phyloP scores from a whole-genome alignment of 2,888 invertebrate species.

The Chalcosyrphus nemorum region DNA sequence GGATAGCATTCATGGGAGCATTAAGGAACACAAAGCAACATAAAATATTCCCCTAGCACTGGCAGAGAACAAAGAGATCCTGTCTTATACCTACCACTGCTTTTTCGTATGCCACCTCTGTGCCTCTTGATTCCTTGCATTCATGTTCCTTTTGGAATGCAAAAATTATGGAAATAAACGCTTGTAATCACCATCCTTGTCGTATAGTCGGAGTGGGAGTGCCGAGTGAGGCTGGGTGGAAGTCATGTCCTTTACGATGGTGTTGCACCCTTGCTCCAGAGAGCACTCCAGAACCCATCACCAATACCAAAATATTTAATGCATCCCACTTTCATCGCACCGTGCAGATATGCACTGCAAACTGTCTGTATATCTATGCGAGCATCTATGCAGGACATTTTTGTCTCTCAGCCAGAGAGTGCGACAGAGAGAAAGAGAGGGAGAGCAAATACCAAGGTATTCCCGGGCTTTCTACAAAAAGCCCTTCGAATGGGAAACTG shows the following conservation, averaged over 20 bases:
- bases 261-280: conserved; percentile 54
- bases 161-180: conserved; percentile 71
- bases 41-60: conserved; percentile 49
- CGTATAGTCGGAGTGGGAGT: too few species aligned
- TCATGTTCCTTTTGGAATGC: conserved; percentile 62
- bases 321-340: conserved; percentile 49
- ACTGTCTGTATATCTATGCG: conserved; percentile 1
- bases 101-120: conserved; percentile 12
- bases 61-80: conserved; percentile 50
- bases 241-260: conserved; percentile 24
- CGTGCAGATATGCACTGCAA: conserved; percentile 40
- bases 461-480: conserved; percentile 41
- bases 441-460: background rate
- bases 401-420: background rate
- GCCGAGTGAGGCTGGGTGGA: background rate
- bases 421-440: background rate
- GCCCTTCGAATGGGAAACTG: conserved; percentile 8
- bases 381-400: background rate
- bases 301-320: conserved; percentile 71
- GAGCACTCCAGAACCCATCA: conserved; percentile 57
- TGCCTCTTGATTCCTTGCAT: conserved; percentile 50
- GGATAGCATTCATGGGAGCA: conserved; percentile 5
- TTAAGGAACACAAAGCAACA: conserved; percentile 46
- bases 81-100: conserved; percentile 20
- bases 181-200: conserved; percentile 65